phyloP scores from a whole-genome alignment of 2,113 vertebrate genomes.

The Chaetodon auriga region DNA sequence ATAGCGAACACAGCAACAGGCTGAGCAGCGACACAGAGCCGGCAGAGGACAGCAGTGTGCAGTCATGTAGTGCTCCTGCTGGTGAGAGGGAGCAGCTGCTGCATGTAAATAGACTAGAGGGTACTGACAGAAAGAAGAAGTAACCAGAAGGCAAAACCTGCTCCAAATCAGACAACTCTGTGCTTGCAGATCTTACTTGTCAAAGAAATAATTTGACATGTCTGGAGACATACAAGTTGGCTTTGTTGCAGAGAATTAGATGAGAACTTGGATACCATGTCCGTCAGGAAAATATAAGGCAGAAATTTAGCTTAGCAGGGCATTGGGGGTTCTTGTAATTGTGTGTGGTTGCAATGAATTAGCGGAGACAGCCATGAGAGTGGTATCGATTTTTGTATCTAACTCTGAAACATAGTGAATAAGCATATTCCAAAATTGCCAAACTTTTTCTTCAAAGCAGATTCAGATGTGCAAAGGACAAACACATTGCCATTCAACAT shows the following conservation, averaged over 20 bases:
- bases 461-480: background rate
- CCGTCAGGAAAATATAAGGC: background rate
- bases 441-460: background rate
- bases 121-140: background rate
- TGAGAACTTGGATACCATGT: background rate
- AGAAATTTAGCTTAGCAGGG: background rate
- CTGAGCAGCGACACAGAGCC: conserved; percentile 1
- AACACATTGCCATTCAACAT: background rate
- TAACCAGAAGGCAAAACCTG: background rate
- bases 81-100: conserved; percentile 12
- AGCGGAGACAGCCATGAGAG: too few species aligned
- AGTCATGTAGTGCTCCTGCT: conserved; percentile 17
- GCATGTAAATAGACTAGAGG: conserved; percentile 8
- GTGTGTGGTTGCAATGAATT: too few species aligned
- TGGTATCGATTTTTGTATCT: background rate
- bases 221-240: conserved; percentile 5
- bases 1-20: background rate
- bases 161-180: background rate
- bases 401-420: background rate
- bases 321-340: too few species aligned
- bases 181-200: background rate
- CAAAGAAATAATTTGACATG: conserved; percentile 1
- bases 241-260: background rate
- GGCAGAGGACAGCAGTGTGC: background rate
- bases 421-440: background rate